phyloP scores from a whole-genome alignment of 1,140 invertebrate species.

The Drosophila sp. region DNA sequence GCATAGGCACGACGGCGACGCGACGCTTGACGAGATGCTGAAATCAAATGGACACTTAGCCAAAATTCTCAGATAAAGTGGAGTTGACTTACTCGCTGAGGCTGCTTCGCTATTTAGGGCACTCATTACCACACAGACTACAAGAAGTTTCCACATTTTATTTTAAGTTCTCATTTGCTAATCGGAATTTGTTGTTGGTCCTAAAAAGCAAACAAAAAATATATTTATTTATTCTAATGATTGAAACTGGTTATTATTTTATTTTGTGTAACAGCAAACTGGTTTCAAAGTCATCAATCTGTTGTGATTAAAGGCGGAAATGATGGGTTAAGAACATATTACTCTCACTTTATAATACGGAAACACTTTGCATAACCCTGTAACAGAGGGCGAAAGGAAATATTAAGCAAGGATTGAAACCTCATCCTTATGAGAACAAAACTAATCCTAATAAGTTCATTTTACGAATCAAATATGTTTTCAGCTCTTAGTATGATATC shows the following conservation, averaged over 20 bases:
- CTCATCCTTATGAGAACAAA: too few species aligned
- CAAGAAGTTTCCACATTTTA: conserved; percentile 69
- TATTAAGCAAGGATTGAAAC: neutral
- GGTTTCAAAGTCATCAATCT: conserved; percentile 23
- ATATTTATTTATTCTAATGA: conserved; percentile 18
- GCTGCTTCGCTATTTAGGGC: conserved; percentile 57
- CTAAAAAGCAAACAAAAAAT: conserved; percentile 22
- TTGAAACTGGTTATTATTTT: conserved; percentile 32
- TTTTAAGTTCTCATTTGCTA: conserved; percentile 49
- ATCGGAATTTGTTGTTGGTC: conserved; percentile 28
- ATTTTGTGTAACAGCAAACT: conserved; percentile 41
- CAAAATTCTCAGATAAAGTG: neutral
- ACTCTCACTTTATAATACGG: neutral
- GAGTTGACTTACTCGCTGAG: conserved; percentile 41
- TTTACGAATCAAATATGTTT: too few species aligned
- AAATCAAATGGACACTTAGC: neutral
- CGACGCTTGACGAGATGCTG: conserved; percentile 8
- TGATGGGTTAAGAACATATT: neutral
- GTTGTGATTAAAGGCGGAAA: neutral
- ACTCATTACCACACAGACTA: conserved; percentile 72
- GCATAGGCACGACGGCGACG: conserved; percentile 34
- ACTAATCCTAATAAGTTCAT: too few species aligned
- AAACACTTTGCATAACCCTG: neutral
- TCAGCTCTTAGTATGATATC: too few species aligned
- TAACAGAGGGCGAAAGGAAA: neutral